phyloP scores from a whole-genome alignment of 2,797 vertebrate species.

The Dicrostonyx torquatus region DNA sequence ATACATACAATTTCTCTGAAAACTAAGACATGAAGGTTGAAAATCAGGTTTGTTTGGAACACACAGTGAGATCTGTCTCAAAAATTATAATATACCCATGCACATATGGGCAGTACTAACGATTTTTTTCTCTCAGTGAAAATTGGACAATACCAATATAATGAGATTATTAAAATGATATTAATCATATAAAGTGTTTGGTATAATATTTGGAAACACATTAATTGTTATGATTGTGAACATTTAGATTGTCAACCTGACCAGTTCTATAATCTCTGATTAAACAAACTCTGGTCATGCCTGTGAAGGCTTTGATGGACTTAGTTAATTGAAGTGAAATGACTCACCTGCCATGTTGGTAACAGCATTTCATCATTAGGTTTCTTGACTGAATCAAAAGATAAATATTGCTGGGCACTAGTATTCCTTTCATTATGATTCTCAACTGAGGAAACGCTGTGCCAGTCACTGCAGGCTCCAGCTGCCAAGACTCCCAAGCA shows the following conservation, averaged over 20 bases:
- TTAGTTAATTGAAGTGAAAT: background rate
- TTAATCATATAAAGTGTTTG: background rate
- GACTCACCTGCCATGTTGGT: too few species aligned
- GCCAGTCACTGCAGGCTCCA: too few species aligned
- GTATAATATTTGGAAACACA: background rate
- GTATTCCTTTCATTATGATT: background rate
- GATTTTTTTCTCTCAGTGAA: background rate
- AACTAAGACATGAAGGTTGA: background rate
- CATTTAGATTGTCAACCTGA: background rate
- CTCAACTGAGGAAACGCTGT: too few species aligned
- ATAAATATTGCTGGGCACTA: background rate
- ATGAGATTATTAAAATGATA: background rate
- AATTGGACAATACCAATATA: background rate
- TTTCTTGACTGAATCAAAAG: background rate
- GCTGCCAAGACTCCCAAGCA: background rate
- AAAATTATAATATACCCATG: background rate
- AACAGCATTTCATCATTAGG: background rate
- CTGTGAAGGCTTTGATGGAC: background rate
- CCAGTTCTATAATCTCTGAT: background rate
- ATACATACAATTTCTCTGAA: background rate
- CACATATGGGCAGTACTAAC: background rate
- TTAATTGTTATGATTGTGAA: background rate
- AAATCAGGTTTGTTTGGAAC: background rate
- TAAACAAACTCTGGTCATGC: background rate
- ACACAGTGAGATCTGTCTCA: background rate